Percentiles rank a stretch among this genome's conserved stretches.
phyloP scores from a whole-genome alignment of 2,888 invertebrate genomes.

The Rapana venosa region DNA sequence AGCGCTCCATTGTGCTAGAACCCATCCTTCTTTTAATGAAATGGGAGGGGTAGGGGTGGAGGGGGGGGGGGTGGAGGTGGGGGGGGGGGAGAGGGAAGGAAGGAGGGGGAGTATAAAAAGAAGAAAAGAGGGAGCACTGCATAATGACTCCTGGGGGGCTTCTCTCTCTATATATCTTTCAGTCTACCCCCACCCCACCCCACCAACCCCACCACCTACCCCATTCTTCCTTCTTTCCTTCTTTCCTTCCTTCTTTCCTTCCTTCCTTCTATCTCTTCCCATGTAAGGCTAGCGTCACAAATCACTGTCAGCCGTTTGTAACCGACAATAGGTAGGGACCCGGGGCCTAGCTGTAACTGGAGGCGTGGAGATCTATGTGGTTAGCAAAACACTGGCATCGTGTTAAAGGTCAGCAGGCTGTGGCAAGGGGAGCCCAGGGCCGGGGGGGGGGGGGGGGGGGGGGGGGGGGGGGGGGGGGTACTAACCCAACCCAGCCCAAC shows the following conservation, averaged over 20 bases:
- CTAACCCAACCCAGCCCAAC: background rate
- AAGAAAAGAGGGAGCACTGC: constrained; percentile 14
- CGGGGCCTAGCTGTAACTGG: constrained; percentile 20
- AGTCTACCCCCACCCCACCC: background rate
- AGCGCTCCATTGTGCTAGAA: constrained; percentile 28
- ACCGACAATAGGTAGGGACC: constrained; percentile 29
- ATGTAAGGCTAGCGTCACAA: constrained; percentile 26
- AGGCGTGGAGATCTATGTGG: constrained; percentile 37
- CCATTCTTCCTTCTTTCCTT: background rate
- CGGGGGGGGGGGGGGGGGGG: background rate
- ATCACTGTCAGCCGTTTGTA: constrained; percentile 40
- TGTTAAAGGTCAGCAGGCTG: constrained; percentile 31
- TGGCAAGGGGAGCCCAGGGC: constrained; percentile 14
- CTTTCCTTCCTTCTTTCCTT: too few species aligned
- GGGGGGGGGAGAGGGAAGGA: background rate
- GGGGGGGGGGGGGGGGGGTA: background rate
- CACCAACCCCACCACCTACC: background rate
- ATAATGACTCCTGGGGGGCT: constrained; percentile 25
- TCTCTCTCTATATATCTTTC: background rate
- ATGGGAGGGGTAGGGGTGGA: background rate
- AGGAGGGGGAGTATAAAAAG: background rate
- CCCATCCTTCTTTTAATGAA: constrained; percentile 38
- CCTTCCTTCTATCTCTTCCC: background rate
- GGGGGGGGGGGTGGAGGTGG: background rate
- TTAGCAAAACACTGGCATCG: constrained; percentile 41